Base-by-base conservation (phyloP, 2,888 invertebrate genomes). In the Laothoe populi region DNA sequence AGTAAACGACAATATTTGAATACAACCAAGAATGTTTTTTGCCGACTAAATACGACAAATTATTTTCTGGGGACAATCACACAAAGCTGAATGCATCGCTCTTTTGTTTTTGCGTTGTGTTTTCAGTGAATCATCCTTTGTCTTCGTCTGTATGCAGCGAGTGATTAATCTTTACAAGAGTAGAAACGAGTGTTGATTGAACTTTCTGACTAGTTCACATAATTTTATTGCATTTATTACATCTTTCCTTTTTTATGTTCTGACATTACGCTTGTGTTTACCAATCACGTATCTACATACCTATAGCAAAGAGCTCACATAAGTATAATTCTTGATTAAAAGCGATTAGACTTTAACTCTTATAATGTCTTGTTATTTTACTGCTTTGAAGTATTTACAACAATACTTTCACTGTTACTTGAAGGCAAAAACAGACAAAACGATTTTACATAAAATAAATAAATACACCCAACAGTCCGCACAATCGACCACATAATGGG, bases 101-200 rank as follows among this genome's bases (percentile, higher is more conserved):
- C 46, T 57, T 62, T 62, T 62, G 61, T 62, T 46, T 61, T 57
- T 23, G 23, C 45, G 24, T 45, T 57, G 38, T 57, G 45, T 23
- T 38, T 45, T 46, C 11, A 24, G 23, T 62, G 61, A 62, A 10
- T 62, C 61, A 62, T 31, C 46, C 35, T 38, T 62, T 45, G 57
- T 59, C 23, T 59, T n/a, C n/a, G n/a, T n/a, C 31, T 13, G 11
- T 11, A 35, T 35, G 35, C 16, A 31, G 8, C 16, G 31, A 19
- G 49, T 53, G 53, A 53, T 53, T 31, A 53, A 49, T 53, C 19
- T 19, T 10, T 49, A 16, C 16, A 16, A 49, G 26, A 19, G 35
- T 35, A 19, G 53, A 53, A 31, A 8, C n/a, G 8, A 44, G 8
- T 53, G 16, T 31, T 11, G 49, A 31, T 53, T 31, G 11, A 19